Conservation (phyloP, 1,140 invertebrate species). For the Galleria mellonella region DNA sequence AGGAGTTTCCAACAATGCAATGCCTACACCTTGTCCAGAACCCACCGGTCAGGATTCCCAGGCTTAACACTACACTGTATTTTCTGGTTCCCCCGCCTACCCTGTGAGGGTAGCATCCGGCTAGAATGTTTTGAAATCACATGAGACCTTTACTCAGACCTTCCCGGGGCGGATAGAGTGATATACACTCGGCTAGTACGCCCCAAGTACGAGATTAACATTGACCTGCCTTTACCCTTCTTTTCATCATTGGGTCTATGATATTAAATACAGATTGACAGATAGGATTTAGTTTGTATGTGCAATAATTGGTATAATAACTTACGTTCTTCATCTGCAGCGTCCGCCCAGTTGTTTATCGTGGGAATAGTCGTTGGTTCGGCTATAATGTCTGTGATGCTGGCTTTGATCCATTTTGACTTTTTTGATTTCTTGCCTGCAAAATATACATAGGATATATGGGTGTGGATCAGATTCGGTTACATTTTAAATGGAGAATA, state of each 20-base stretch:
- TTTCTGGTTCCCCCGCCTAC: slow-evolving; percentile 73
- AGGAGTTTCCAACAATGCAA: slow-evolving; percentile 64
- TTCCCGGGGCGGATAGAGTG: slow-evolving; percentile 67
- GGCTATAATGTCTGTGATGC: slow-evolving; percentile 68
- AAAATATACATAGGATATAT: slow-evolving; percentile 20
- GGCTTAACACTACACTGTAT: slow-evolving; percentile 31
- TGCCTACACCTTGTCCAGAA: slow-evolving; percentile 36
- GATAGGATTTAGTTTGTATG: too few species aligned
- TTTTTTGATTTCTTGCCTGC: slow-evolving; percentile 73
- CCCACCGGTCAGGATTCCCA: slow-evolving; percentile 40
- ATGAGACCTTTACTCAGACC: slow-evolving; percentile 70
- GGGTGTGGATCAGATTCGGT: neutral
- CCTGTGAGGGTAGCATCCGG: slow-evolving; percentile 60
- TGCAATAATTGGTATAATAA: slow-evolving; percentile 7
- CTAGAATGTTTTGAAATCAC: slow-evolving; percentile 63
- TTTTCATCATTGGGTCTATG: slow-evolving; percentile 66
- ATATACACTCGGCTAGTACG: slow-evolving; percentile 56
- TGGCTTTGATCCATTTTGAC: slow-evolving; percentile 69
- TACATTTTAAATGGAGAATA: slow-evolving; percentile 7
- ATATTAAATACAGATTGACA: neutral
- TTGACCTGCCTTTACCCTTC: slow-evolving; percentile 63
- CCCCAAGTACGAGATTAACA: slow-evolving; percentile 74
- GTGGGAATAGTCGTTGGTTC: slow-evolving; percentile 60
- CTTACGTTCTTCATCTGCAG: slow-evolving; percentile 70
- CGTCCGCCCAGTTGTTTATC: slow-evolving; percentile 64